Evolutionary conservation across 1,140 invertebrate species (phyloP).

Genomic region (Triops longicaudatus): DNA sequence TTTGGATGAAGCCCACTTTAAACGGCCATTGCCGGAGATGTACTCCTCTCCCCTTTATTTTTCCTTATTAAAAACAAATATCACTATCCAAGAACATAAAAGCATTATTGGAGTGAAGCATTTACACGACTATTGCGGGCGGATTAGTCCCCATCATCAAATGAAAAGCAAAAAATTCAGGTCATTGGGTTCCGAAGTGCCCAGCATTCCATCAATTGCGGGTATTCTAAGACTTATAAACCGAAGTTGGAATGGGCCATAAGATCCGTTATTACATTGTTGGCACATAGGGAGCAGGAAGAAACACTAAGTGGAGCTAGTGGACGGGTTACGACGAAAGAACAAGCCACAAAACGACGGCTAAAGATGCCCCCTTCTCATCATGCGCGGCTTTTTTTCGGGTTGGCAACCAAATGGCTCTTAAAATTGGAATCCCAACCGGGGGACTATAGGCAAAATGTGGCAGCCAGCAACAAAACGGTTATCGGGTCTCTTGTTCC

Average conservation of each 20-base stretch:
- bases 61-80: not conserved
- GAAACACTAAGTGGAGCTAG: not conserved
- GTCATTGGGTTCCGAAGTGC: not conserved
- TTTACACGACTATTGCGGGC: not conserved
- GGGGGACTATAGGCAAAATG: not conserved
- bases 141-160: not conserved
- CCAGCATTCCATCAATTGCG: not conserved
- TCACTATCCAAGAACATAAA: not conserved
- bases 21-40: not conserved
- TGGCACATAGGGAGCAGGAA: conserved; percentile 9
- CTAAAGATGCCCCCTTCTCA: conserved; percentile 14
- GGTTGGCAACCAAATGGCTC: conserved; percentile 6
- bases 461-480: not conserved
- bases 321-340: conserved; percentile 14
- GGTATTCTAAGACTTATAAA: not conserved
- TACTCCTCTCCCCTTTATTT: not conserved
- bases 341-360: conserved; percentile 11
- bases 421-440: conserved; percentile 12
- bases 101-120: not conserved
- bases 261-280: conserved; percentile 12
- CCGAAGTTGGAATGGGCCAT: not conserved
- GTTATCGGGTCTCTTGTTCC: conserved; percentile 1
- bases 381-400: not conserved
- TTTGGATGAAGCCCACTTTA: conserved; percentile 3
- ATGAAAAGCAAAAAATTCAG: not conserved